Evolutionary conservation across 2,888 invertebrate genomes (phyloP).

Genomic region (Eumacrocentrus americanus): DNA sequence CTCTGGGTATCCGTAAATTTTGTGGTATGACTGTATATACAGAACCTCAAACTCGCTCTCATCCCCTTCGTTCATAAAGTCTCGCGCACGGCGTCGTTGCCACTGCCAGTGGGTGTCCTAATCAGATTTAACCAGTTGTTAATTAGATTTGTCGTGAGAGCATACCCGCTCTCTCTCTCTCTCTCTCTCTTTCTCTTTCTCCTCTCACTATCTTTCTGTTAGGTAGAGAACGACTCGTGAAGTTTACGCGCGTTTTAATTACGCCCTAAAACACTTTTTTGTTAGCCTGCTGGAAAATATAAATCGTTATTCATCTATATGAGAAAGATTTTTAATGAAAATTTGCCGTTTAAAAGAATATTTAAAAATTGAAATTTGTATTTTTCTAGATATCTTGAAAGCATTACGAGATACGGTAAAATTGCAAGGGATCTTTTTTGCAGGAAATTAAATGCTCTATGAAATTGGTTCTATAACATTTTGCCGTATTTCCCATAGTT

Average conservation of each 20-base stretch:
- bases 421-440: too few relatives aligned
- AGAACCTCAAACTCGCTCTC: slow-evolving; percentile 17
- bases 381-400: too few relatives aligned
- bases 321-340: neutral
- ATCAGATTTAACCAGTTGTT: slow-evolving; percentile 22
- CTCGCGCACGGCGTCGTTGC: slow-evolving; percentile 20
- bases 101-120: slow-evolving; percentile 13
- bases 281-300: neutral
- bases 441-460: too few relatives aligned
- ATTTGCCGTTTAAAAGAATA: too few relatives aligned
- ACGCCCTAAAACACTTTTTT: neutral
- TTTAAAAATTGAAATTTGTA: too few relatives aligned
- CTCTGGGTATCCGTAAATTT: slow-evolving; percentile 33
- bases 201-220: neutral
- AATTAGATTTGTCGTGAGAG: slow-evolving; percentile 16
- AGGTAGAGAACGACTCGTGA: neutral
- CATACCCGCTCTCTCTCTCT: neutral
- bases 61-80: slow-evolving; percentile 32
- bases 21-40: slow-evolving; percentile 29
- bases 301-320: neutral
- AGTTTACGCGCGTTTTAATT: neutral
- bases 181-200: neutral
- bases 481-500: too few relatives aligned
- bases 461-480: too few relatives aligned
- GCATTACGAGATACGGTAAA: too few relatives aligned